Evolutionary conservation across 2,888 invertebrate genomes (phyloP).

Genomic region (Gastrophysa polygoni): DNA sequence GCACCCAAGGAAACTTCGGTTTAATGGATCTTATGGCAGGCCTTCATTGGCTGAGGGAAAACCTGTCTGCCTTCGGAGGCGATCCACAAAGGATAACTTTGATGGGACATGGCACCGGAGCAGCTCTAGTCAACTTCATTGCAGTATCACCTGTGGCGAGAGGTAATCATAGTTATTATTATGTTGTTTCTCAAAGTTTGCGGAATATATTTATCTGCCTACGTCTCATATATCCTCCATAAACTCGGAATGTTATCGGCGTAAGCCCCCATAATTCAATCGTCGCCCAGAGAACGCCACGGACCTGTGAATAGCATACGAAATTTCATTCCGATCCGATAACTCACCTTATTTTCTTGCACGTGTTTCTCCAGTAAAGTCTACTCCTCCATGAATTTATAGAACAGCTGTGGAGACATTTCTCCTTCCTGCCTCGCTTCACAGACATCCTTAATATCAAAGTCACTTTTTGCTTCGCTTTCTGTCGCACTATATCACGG

Average conservation of each 20-base stretch:
- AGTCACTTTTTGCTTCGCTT: neutral
- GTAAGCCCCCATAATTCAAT: neutral
- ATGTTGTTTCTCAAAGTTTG: too few relatives aligned
- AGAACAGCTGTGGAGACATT: neutral
- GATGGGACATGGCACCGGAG: conserved; percentile 96
- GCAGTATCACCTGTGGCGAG: conserved; percentile 94
- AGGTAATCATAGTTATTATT: conserved; percentile 68
- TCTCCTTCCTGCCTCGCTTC: neutral
- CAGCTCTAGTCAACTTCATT: conserved; percentile 94
- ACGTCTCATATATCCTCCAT: neutral
- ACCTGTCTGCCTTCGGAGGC: conserved; percentile 93
- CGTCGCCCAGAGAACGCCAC: neutral
- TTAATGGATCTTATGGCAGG: conserved; percentile 94
- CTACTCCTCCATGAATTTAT: neutral
- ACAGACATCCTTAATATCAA: neutral
- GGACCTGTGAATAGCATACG: neutral
- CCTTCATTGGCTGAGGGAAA: conserved; percentile 94
- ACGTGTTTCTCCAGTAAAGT: neutral
- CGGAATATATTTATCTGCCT: too few relatives aligned
- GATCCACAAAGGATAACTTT: conserved; percentile 92
- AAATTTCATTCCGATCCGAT: neutral
- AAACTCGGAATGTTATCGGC: neutral
- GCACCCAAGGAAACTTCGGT: conserved; percentile 90
- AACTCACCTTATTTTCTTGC: neutral
- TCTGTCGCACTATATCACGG: neutral